Percentiles rank a stretch among this genome's conserved stretches.
Evolutionary conservation across 2,888 invertebrate genomes (phyloP).

Genomic region (Erynnis tages): DNA sequence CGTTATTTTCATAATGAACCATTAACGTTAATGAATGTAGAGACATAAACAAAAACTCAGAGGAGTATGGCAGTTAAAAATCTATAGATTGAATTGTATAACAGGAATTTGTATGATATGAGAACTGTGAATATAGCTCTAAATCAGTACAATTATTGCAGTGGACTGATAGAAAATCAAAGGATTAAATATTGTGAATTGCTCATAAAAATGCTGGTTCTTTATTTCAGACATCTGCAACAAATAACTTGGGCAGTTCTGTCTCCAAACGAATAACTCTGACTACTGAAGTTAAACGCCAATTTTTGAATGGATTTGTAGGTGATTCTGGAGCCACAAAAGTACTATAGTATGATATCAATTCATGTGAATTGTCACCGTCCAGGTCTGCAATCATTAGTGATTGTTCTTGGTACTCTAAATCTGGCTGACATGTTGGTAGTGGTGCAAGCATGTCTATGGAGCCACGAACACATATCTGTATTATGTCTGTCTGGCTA

Average conservation of each 20-base stretch:
- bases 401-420: slow-evolving; percentile 87
- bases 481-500: slow-evolving; percentile 88
- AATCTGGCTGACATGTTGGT: slow-evolving; percentile 86
- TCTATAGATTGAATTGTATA: too few species aligned
- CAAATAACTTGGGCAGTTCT: slow-evolving; percentile 87
- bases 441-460: slow-evolving; percentile 53
- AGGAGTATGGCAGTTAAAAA: too few species aligned
- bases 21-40: too few species aligned
- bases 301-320: slow-evolving; percentile 66
- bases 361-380: slow-evolving; percentile 87
- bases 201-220: too few species aligned
- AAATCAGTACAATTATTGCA: too few species aligned
- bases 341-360: slow-evolving; percentile 88
- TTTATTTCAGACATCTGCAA: slow-evolving; percentile 54
- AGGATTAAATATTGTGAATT: too few species aligned
- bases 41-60: too few species aligned
- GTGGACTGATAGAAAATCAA: too few species aligned
- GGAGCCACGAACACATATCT: slow-evolving; percentile 83
- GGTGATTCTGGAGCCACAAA: slow-evolving; percentile 74
- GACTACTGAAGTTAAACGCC: slow-evolving; percentile 85
- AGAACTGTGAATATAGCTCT: too few species aligned
- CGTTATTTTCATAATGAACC: too few species aligned
- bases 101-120: too few species aligned
- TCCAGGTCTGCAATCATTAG: slow-evolving; percentile 88
- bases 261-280: slow-evolving; percentile 86